Percentiles rank a stretch among this genome's conserved stretches.
Evolutionary conservation across 2,113 vertebrate species (phyloP).

Genomic region (Bambusicola thoracicus): DNA sequence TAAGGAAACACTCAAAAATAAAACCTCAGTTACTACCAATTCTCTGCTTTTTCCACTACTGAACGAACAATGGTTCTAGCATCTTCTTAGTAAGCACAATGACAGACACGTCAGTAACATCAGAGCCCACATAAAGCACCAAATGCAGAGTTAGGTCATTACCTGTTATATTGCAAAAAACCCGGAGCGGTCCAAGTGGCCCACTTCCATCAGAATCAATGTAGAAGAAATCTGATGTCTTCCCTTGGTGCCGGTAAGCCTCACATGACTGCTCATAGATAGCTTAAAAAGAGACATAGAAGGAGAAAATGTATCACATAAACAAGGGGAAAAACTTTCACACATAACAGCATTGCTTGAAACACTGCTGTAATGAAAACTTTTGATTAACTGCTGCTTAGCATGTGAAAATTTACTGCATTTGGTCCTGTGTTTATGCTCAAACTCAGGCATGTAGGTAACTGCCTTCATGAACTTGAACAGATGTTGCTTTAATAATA

Average conservation of each 20-base stretch:
- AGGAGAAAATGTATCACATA: background rate
- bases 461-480: background rate
- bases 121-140: background rate
- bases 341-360: background rate
- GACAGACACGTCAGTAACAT: background rate
- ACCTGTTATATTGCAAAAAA: constrained; percentile 98
- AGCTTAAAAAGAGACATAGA: constrained; percentile 76
- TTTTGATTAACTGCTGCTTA: background rate
- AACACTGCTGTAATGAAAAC: background rate
- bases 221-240: constrained; percentile 90
- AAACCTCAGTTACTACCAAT: background rate
- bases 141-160: constrained; percentile 26
- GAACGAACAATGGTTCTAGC: background rate
- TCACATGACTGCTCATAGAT: constrained; percentile 94
- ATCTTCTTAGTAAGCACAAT: background rate
- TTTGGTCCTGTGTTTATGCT: background rate
- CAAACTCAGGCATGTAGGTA: background rate
- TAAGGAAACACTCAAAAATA: background rate
- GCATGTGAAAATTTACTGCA: background rate
- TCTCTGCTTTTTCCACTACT: background rate
- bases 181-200: constrained; percentile 85
- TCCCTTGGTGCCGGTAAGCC: constrained; percentile 90
- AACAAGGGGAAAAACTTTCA: background rate
- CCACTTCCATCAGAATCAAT: constrained; percentile 95
- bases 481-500: background rate